Evolutionary conservation across 2,888 invertebrate genomes (phyloP).

Genomic region (Drosophila stalkeri): DNA sequence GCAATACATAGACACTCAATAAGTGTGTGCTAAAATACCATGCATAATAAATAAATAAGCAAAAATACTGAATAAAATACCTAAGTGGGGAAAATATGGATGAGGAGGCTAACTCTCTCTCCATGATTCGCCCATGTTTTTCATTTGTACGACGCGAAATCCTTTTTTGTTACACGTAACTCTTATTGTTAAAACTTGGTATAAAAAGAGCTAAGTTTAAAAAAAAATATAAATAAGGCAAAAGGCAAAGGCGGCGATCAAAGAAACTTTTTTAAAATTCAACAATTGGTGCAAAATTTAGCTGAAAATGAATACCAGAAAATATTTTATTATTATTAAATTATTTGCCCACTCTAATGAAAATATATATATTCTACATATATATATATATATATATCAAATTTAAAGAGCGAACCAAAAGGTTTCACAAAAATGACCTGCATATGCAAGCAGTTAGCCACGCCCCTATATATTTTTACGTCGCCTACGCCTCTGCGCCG

Average conservation of each 20-base stretch:
- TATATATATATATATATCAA: not conserved
- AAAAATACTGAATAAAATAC: conserved; percentile 48
- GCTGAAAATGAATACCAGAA: conserved; percentile 30
- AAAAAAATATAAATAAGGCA: conserved; percentile 20
- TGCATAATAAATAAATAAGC: conserved; percentile 39
- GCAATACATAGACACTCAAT: conserved; percentile 79
- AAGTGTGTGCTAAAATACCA: conserved; percentile 71
- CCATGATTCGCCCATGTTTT: not conserved
- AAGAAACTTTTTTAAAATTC: conserved; percentile 24
- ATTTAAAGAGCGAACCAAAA: conserved; percentile 65
- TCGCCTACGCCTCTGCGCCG: conserved; percentile 8
- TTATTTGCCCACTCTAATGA: conserved; percentile 61
- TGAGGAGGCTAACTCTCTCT: not conserved
- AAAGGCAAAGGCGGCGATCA: conserved; percentile 17
- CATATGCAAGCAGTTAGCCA: conserved; percentile 53
- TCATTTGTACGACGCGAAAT: conserved; percentile 7
- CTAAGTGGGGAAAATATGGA: conserved; percentile 22
- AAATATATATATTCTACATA: not conserved
- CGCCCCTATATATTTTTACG: not conserved
- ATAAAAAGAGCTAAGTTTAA: conserved; percentile 18
- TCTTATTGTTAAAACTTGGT: conserved; percentile 64
- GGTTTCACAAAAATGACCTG: conserved; percentile 82
- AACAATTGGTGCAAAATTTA: conserved; percentile 43
- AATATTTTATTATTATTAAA: conserved; percentile 25
- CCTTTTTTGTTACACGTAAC: conserved; percentile 30